Conservation (phyloP, 2,888 invertebrate species). For the Drosophila nr. perissopoda region DNA sequence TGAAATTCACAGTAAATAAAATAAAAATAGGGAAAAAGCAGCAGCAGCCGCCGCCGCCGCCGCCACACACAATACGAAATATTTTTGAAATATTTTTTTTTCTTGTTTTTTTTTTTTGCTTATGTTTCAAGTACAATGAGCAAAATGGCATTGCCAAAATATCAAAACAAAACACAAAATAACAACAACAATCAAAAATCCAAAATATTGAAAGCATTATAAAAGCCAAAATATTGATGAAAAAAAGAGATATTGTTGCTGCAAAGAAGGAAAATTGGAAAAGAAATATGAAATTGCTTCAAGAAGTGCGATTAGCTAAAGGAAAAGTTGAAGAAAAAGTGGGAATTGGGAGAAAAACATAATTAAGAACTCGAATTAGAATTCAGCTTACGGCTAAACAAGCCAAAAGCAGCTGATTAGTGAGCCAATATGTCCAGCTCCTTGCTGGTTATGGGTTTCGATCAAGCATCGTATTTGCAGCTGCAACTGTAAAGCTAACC, state of each 20-base stretch:
- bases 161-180: slow-evolving; percentile 17
- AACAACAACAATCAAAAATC: slow-evolving; percentile 17
- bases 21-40: slow-evolving; percentile 32
- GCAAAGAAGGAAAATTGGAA: background rate
- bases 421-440: accelerated
- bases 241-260: background rate
- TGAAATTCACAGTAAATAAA: slow-evolving; percentile 54
- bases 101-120: slow-evolving; percentile 8
- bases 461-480: background rate
- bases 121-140: slow-evolving; percentile 51
- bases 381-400: background rate
- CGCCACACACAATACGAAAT: slow-evolving; percentile 18
- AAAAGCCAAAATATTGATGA: slow-evolving; percentile 19
- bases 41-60: too few relatives aligned
- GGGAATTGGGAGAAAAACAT: background rate
- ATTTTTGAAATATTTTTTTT: slow-evolving; percentile 18
- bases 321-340: too few relatives aligned
- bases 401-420: background rate
- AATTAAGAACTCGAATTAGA: background rate
- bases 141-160: slow-evolving; percentile 52
- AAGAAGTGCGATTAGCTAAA: background rate
- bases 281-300: background rate
- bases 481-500: background rate
- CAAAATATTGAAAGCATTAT: slow-evolving; percentile 31
- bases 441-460: too few relatives aligned